These are phyloP conservation scores for Trypoxylus dichotomus DNA, from an alignment of 1,140 invertebrate genomes.

Conservation along the genomic window DNA sequence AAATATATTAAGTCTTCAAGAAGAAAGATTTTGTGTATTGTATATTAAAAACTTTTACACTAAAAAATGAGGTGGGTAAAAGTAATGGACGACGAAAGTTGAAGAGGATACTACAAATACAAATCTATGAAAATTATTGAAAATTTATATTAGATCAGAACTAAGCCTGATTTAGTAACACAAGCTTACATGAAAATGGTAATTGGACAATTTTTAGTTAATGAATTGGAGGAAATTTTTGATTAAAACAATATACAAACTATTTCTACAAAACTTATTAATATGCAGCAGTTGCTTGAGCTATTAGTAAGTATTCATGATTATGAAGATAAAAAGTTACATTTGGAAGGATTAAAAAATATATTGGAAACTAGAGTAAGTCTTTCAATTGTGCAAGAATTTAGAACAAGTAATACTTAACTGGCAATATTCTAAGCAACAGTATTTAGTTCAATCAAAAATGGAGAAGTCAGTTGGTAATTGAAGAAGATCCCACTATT, in stretches of 20 bases:
- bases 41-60: slow-evolving; percentile 68
- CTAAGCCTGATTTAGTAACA: slow-evolving; percentile 68
- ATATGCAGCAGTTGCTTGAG: slow-evolving; percentile 78
- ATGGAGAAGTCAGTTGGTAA: slow-evolving; percentile 60
- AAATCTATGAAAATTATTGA: slow-evolving; percentile 84
- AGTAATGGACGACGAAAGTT: slow-evolving; percentile 80
- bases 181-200: slow-evolving; percentile 87
- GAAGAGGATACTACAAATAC: slow-evolving; percentile 80
- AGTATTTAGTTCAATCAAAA: slow-evolving; percentile 76
- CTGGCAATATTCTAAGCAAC: slow-evolving; percentile 70
- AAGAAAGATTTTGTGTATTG: too few relatives aligned
- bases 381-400: slow-evolving; percentile 81
- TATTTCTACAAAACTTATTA: slow-evolving; percentile 73
- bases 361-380: slow-evolving; percentile 85
- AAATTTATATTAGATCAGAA: slow-evolving; percentile 80
- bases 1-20: slow-evolving; percentile 76
- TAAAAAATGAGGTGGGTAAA: slow-evolving; percentile 79
- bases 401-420: slow-evolving; percentile 73
- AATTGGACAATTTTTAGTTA: slow-evolving; percentile 77
- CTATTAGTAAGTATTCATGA: slow-evolving; percentile 81
- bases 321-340: slow-evolving; percentile 78
- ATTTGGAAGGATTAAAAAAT: slow-evolving; percentile 88
- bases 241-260: slow-evolving; percentile 63
- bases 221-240: slow-evolving; percentile 76
- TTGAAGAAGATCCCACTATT: slow-evolving; percentile 62